Evolutionary conservation across 2,113 vertebrate genomes (phyloP).

Genomic region (Poeciliopsis turrubarensis): DNA sequence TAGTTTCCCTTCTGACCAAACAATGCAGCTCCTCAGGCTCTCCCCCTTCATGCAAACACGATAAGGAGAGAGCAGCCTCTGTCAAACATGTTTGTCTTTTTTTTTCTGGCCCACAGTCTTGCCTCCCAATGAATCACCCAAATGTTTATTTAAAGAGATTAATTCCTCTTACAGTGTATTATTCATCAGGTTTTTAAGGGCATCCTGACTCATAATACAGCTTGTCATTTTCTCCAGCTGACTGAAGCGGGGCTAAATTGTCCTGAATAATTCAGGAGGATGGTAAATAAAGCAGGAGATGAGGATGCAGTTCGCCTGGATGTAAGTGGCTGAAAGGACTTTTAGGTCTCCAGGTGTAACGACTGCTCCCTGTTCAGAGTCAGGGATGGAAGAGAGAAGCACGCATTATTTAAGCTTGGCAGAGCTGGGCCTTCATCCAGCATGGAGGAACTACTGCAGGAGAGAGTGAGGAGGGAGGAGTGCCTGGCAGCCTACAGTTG

Average conservation of each 20-base stretch:
- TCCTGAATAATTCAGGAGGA: constrained; percentile 76
- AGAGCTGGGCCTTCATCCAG: constrained; percentile 64
- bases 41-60: constrained; percentile 1
- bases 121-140: constrained; percentile 58
- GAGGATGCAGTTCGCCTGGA: constrained; percentile 45
- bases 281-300: constrained; percentile 76
- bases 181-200: constrained; percentile 73
- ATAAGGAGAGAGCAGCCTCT: constrained; percentile 21
- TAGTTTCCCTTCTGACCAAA: constrained; percentile 43
- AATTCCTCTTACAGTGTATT: constrained; percentile 73
- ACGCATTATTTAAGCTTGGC: constrained; percentile 74
- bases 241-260: constrained; percentile 76
- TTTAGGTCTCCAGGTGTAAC: constrained; percentile 69
- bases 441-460: constrained; percentile 55
- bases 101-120: constrained; percentile 21
- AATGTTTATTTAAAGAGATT: constrained; percentile 76
- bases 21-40: constrained; percentile 31
- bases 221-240: constrained; percentile 70
- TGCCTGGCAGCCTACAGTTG: constrained; percentile 62
- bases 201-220: constrained; percentile 71
- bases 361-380: constrained; percentile 59
- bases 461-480: constrained; percentile 48
- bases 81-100: constrained; percentile 32
- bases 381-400: constrained; percentile 58
- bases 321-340: constrained; percentile 63